A percentile compares a stretch with the other conserved stretches of the same genome.
Conservation (phyloP, 2,113 vertebrate genomes). For the Malurus cyaneus region DNA sequence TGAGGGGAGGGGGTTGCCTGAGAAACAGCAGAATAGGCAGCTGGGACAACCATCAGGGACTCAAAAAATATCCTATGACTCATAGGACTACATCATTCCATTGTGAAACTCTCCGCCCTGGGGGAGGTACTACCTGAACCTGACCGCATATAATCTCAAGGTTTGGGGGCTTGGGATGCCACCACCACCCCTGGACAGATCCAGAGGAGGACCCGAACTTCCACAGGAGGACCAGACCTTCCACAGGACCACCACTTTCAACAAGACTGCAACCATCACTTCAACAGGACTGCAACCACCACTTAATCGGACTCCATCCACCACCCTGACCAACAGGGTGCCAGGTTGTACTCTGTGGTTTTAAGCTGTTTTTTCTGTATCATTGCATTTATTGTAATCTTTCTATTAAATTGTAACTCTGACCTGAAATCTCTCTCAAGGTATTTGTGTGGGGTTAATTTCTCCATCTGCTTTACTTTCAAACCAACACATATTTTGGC, state of each 20-base stretch:
- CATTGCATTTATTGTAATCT: too few relatives aligned
- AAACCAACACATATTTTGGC: too few relatives aligned
- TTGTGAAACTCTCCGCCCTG: not conserved
- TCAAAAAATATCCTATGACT: not conserved
- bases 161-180: not conserved
- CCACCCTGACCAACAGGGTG: too few relatives aligned
- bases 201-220: not conserved
- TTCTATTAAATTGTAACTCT: too few relatives aligned
- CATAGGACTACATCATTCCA: not conserved
- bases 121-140: not conserved
- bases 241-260: not conserved
- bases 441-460: too few relatives aligned
- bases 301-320: too few relatives aligned
- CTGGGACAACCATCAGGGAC: not conserved
- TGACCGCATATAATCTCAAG: not conserved
- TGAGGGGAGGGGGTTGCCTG: not conserved
- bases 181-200: not conserved
- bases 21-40: not conserved
- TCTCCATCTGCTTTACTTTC: too few relatives aligned
- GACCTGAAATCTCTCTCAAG: too few relatives aligned
- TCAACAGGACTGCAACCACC: too few relatives aligned
- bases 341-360: too few relatives aligned
- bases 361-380: too few relatives aligned
- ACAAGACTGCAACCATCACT: too few relatives aligned
- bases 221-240: not conserved